Base-by-base conservation (phyloP, 2,113 vertebrate species). In the Meles meles region DNA sequence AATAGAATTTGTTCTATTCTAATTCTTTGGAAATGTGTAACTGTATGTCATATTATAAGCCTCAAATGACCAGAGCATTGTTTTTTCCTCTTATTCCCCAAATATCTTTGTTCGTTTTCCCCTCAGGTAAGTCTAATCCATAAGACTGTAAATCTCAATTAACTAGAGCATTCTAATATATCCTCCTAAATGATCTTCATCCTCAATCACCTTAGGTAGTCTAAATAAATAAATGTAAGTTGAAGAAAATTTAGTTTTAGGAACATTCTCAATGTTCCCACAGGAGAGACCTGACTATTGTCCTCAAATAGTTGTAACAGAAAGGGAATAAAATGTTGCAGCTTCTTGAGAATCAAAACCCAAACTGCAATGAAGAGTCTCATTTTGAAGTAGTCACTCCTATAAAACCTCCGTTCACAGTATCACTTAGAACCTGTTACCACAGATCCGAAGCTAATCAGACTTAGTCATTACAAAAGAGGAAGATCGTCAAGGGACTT, bases 11-110 rank as follows among this genome's bases (percentile, higher is more conserved):
- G 80, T 0, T 67, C 6, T 90, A 86, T 93, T 84, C 12, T 63
- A 79, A 83, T 93, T 88, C n/a, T 91, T 93, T 96, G 52, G 67
- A 94, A 88, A 49, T 31, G 52, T 77, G 11, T 71, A 95, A 63
- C 69, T 69, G 9, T 21, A 74, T 59, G 25, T 86, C 15, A 42
- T 34, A 69, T 27, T 47, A 25, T 91, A 92, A 96, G 67, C 65
- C 11, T 81, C 39, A 90, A 61, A 92, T 59, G 87, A 81, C 27
- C 63, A 90, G 83, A 81, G 39, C 6, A 90, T 88, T 82, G 6
- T 7, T 25, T 29, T 55, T 20, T 69, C 49, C 21, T 21, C 63
- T 18, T 72, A 39, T 69, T 21, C 7, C 59, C 57, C 31, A 74
- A 57, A 67, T 82, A 76, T 82, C 67, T 97, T 76, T 34, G 57